Percentiles rank a stretch among this genome's conserved stretches.
phyloP scores from a whole-genome alignment of 2,888 invertebrate genomes.

The Phalangium opilio region DNA sequence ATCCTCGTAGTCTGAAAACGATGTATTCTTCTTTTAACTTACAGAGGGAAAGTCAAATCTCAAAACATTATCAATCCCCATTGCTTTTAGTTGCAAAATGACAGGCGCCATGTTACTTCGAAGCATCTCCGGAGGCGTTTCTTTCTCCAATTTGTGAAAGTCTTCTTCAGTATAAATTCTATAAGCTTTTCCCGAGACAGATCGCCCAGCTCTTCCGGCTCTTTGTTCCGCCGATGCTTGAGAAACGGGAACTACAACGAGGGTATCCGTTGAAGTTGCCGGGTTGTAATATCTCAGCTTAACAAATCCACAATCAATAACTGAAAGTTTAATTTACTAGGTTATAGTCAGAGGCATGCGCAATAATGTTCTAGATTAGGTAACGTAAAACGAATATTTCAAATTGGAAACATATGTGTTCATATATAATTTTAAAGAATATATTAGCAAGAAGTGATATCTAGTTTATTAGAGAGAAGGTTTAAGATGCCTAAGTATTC shows the following conservation, averaged over 20 bases:
- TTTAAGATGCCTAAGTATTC: too few species aligned
- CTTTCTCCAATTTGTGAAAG: constrained; percentile 48
- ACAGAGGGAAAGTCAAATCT: constrained; percentile 75
- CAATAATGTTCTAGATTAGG: too few species aligned
- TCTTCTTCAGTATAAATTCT: constrained; percentile 47
- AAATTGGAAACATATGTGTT: too few species aligned
- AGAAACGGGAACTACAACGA: constrained; percentile 68
- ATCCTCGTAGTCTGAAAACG: too few species aligned
- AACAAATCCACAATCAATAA: constrained; percentile 90
- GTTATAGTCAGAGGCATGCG: too few species aligned
- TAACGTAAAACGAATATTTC: too few species aligned
- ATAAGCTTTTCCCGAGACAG: constrained; percentile 67
- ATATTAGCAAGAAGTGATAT: too few species aligned
- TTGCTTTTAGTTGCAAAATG: constrained; percentile 74
- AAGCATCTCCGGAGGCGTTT: constrained; percentile 83
- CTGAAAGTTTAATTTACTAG: too few species aligned
- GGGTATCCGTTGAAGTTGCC: constrained; percentile 60
- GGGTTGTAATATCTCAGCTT: constrained; percentile 81
- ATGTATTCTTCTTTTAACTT: too few species aligned
- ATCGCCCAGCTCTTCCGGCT: constrained; percentile 80
- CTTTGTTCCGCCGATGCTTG: constrained; percentile 79
- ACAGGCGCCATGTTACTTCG: constrained; percentile 69
- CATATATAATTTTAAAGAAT: too few species aligned
- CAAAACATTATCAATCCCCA: constrained; percentile 82
- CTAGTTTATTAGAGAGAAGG: too few species aligned